Evolutionary conservation across 2,113 vertebrate genomes (phyloP), one percentile per base, ranked within the genome.

Genomic region (Brachyhypopomus occidentalis): DNA sequence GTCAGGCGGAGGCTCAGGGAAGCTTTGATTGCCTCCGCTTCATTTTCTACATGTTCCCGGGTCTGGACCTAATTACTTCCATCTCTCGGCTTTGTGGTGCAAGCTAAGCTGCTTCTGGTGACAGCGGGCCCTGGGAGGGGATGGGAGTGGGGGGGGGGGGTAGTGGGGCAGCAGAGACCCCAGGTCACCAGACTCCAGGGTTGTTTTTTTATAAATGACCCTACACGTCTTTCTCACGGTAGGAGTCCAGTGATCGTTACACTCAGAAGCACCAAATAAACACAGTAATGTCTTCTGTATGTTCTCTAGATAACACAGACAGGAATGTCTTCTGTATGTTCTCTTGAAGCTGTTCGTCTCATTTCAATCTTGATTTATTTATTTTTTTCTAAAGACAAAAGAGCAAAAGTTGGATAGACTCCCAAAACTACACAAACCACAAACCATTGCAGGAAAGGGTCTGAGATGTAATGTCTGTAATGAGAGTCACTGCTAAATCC

Each of bases 1-100:
- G 71, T 75, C 86, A 77, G 71, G 25, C 81, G 45, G 16, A 69
- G 52, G 66, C 4, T 74, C 63, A 63, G 66, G 59, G 79, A 27
- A 45, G 75, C 81, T 88, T 85, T 85, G 75, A 85, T 84, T 85
- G 80, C 78, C 76, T 79, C 20, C 80, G 76, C 78, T 87, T 86
- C 58, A 82, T 81, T 78, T 83, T 74, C 38, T 64, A 63, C 85
- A 81, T 63, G 79, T 86, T 89, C 48, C 81, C 63, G 36, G 83
- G 82, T 67, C 79, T 38, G 55, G 83, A 83, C 84, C 14, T 92
- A 93, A 93, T 92, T 92, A 87, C 89, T 92, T 92, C 91, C 92
- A 92, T 92, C 85, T 88, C 83, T 86, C 81, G 86, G 70, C 77
- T 89, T 88, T 84, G 87, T 86, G 87, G 86, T 72, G 60, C 79